These are phyloP conservation scores for Sepioteuthis lessoniana DNA, from an alignment of 2,888 invertebrate species.

Conservation along the genomic window DNA sequence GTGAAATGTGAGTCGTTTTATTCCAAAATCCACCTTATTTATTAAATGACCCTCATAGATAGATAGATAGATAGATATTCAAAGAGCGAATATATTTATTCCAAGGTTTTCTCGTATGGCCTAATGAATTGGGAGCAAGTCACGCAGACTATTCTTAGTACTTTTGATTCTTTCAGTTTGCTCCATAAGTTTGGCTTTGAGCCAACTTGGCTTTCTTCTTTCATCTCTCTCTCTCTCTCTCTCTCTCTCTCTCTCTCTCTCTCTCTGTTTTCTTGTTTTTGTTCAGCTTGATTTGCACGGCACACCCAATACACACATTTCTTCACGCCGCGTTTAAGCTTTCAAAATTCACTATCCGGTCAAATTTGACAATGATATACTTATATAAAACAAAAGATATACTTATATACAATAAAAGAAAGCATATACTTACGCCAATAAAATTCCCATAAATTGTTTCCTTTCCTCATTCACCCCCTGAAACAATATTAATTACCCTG, in stretches of 20 bases:
- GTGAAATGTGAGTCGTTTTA: no score
- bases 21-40: no score
- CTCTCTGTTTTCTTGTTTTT: not conserved
- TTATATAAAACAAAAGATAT: not conserved
- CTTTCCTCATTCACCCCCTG: not conserved
- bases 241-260: not conserved
- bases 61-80: no score
- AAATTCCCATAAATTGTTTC: not conserved
- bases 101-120: no score
- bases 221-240: not conserved
- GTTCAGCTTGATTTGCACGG: not conserved
- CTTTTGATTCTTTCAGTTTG: no score
- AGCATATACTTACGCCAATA: not conserved
- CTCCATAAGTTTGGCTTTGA: no score
- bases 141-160: no score
- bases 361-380: not conserved
- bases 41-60: no score
- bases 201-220: not conserved
- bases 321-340: not conserved
- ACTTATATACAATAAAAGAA: not conserved
- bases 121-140: no score
- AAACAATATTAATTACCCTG: not conserved
- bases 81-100: no score
- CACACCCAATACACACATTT: not conserved
- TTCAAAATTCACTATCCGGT: not conserved